A percentile compares a stretch with the other conserved stretches of the same genome.
These are phyloP conservation scores for Yoshiicerus persimilis DNA, from an alignment of 1,140 invertebrate species.

Conservation along the genomic window DNA sequence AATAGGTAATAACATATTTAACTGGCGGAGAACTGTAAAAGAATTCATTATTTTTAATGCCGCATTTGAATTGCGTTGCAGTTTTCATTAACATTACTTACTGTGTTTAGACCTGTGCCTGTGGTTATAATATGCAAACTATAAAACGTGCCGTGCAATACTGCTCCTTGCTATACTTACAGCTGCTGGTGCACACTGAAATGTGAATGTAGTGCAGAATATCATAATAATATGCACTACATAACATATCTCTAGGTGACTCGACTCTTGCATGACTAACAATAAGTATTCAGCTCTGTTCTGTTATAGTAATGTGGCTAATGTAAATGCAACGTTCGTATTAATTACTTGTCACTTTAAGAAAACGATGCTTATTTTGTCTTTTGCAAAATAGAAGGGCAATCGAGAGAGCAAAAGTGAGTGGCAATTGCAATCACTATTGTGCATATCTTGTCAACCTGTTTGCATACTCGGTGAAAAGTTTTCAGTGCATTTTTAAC, in stretches of 20 bases:
- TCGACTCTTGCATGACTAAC: too few species aligned
- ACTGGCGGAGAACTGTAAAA: not conserved
- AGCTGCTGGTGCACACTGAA: not conserved
- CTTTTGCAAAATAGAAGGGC: not conserved
- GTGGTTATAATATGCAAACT: too few species aligned
- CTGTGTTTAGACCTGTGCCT: too few species aligned
- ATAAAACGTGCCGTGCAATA: not conserved
- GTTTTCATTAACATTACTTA: not conserved
- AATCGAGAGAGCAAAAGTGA: not conserved
- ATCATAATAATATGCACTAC: not conserved
- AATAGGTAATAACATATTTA: not conserved
- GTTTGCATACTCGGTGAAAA: not conserved
- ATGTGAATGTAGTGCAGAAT: not conserved
- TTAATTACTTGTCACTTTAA: not conserved
- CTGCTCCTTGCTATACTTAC: not conserved
- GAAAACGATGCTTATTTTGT: not conserved
- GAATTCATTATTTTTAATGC: not conserved
- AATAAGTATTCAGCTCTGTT: not conserved
- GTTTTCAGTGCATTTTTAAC: not conserved
- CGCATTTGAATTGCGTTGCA: not conserved
- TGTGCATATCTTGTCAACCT: not conserved
- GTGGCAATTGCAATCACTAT: not conserved
- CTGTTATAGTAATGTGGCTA: not conserved
- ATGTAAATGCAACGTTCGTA: not conserved
- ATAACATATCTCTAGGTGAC: not conserved